Percentiles rank a stretch among this genome's conserved stretches.
These are phyloP conservation scores for Graphium colonna DNA, from an alignment of 2,888 invertebrate species.

Conservation along the genomic window DNA sequence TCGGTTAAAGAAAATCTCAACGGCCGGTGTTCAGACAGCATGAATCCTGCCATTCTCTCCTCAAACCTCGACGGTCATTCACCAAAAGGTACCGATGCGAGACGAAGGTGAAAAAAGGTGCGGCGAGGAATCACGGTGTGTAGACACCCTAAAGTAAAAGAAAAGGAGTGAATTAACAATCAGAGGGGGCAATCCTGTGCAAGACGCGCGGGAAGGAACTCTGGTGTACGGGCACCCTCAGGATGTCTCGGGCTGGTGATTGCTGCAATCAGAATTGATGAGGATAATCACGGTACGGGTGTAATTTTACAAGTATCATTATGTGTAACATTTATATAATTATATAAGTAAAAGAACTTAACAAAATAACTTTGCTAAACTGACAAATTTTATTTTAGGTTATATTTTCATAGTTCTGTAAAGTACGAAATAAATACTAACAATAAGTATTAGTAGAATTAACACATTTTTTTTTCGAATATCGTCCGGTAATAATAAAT, in stretches of 20 bases:
- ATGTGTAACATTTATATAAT: too few relatives aligned
- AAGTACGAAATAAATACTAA: too few relatives aligned
- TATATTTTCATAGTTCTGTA: too few relatives aligned
- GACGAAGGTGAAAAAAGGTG: constrained; percentile 72
- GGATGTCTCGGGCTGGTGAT: constrained; percentile 43
- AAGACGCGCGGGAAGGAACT: constrained; percentile 53
- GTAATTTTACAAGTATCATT: constrained; percentile 1
- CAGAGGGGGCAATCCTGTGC: constrained; percentile 36
- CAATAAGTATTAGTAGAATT: too few relatives aligned
- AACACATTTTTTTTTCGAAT: too few relatives aligned
- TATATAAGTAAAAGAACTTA: too few relatives aligned
- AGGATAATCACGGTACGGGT: not conserved
- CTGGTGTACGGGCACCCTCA: constrained; percentile 58
- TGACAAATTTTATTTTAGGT: too few relatives aligned
- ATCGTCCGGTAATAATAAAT: too few relatives aligned
- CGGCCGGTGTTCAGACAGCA: constrained; percentile 60
- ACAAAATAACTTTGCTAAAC: too few relatives aligned
- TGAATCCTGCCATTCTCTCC: constrained; percentile 76
- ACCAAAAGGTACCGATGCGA: constrained; percentile 65
- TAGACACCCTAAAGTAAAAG: constrained; percentile 62
- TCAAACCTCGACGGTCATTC: constrained; percentile 73
- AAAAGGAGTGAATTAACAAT: constrained; percentile 40
- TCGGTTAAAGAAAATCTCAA: constrained; percentile 59
- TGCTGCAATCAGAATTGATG: constrained; percentile 21
- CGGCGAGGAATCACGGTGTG: constrained; percentile 68